Percentiles rank a stretch among this genome's conserved stretches.
phyloP scores from a whole-genome alignment of 2,888 invertebrate species.

The Keiferia lycopersicella region DNA sequence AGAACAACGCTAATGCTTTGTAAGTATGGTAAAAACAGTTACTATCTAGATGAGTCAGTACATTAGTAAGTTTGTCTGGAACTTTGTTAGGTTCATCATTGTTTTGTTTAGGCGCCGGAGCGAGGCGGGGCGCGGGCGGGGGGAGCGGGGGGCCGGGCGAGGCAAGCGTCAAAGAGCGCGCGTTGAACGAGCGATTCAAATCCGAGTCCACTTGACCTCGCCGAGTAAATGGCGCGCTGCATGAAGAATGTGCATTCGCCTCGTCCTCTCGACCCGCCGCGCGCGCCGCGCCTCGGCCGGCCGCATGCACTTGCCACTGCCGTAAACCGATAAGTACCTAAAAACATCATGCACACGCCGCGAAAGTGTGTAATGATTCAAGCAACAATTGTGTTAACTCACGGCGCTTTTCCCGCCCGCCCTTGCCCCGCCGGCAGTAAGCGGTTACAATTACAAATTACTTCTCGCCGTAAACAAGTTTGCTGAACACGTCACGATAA shows the following conservation, averaged over 20 bases:
- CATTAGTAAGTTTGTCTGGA: slow-evolving; percentile 14
- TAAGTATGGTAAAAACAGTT: no score
- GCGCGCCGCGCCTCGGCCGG: background rate
- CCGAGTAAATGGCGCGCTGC: slow-evolving; percentile 20
- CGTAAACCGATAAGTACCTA: background rate
- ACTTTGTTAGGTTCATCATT: slow-evolving; percentile 8
- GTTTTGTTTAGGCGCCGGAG: background rate
- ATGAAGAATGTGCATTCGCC: slow-evolving; percentile 18
- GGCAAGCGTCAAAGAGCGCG: slow-evolving; percentile 16
- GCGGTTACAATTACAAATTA: slow-evolving; percentile 47
- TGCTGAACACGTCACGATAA: slow-evolving; percentile 48
- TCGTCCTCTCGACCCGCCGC: background rate
- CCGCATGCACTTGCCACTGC: background rate
- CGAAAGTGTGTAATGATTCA: slow-evolving; percentile 58
- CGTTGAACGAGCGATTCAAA: slow-evolving; percentile 18
- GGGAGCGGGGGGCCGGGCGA: background rate
- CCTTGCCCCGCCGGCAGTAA: slow-evolving; percentile 27
- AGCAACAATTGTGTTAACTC: slow-evolving; percentile 63
- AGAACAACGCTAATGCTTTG: no score
- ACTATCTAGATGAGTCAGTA: background rate
- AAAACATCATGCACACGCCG: slow-evolving; percentile 38
- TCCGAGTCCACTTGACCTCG: slow-evolving; percentile 23
- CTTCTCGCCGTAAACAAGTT: slow-evolving; percentile 55
- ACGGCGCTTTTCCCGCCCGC: slow-evolving; percentile 41
- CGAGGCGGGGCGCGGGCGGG: background rate